A percentile compares a stretch with the other conserved stretches of the same genome.
These are phyloP conservation scores for Tromatobia lineatoria DNA, from an alignment of 2,888 invertebrate species.

Conservation along the genomic window DNA sequence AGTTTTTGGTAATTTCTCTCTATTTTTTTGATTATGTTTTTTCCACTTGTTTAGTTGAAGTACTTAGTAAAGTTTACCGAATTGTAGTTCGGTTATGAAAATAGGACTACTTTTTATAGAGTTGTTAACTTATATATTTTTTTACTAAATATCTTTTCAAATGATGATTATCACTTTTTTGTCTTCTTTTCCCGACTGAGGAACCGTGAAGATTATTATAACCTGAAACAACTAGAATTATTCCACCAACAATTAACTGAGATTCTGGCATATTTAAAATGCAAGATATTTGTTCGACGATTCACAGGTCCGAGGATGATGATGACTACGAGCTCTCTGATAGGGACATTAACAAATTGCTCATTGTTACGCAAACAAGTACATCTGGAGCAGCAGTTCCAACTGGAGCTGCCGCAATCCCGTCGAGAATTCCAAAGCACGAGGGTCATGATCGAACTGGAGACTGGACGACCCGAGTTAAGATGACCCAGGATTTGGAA, in stretches of 20 bases:
- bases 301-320: conserved; percentile 91
- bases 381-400: conserved; percentile 12
- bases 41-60: background rate
- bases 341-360: conserved; percentile 95
- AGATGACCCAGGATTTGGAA: conserved; percentile 97
- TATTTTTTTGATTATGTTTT: background rate
- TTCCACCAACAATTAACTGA: background rate
- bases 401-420: conserved; percentile 79
- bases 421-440: conserved; percentile 91
- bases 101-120: conserved; percentile 1
- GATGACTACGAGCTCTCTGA: conserved; percentile 96
- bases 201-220: conserved; percentile 68
- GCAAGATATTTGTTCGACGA: background rate
- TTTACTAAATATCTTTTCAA: conserved; percentile 3
- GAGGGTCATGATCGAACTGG: conserved; percentile 96
- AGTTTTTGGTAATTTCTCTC: no score
- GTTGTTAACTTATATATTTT: no score
- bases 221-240: conserved; percentile 61
- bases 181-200: conserved; percentile 82
- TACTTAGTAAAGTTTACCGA: background rate
- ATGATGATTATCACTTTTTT: conserved; percentile 76
- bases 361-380: conserved; percentile 95
- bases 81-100: background rate
- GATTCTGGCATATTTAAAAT: background rate
- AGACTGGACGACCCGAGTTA: conserved; percentile 95